Evolutionary conservation across 2,797 vertebrate genomes (phyloP).

Genomic region (Cyprinodon diabolis): DNA sequence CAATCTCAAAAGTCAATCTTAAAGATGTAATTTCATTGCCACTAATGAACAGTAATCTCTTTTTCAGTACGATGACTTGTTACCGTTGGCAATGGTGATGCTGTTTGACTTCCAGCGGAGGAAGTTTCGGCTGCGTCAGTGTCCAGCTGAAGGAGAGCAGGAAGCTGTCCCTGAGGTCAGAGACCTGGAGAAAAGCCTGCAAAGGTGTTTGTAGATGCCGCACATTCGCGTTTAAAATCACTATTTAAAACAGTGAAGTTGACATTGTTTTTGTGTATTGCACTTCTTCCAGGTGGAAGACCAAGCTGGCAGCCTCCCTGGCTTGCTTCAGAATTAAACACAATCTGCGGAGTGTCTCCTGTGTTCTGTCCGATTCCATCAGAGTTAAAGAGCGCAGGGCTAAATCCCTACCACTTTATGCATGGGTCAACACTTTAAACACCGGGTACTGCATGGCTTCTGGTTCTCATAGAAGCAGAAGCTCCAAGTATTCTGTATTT

Average conservation of each 20-base stretch:
- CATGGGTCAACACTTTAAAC: constrained; percentile 88
- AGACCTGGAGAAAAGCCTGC: constrained; percentile 83
- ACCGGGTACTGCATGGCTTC: constrained; percentile 65
- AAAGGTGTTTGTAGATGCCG: constrained; percentile 73
- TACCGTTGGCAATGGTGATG: constrained; percentile 92
- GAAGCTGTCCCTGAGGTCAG: constrained; percentile 81
- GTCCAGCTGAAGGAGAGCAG: constrained; percentile 58
- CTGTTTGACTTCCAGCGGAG: constrained; percentile 91
- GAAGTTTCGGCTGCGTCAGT: constrained; percentile 81
- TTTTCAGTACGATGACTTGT: constrained; percentile 84
- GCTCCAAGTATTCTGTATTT: not conserved
- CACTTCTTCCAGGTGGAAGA: constrained; percentile 81
- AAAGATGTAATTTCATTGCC: not conserved
- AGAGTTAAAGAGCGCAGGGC: constrained; percentile 83
- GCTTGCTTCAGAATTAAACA: constrained; percentile 90
- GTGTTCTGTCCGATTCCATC: constrained; percentile 83
- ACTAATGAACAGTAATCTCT: not conserved
- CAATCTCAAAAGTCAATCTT: not conserved
- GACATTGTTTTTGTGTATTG: not conserved
- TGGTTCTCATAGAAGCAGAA: not conserved
- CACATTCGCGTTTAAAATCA: not conserved
- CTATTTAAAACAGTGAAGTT: not conserved
- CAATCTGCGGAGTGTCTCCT: constrained; percentile 83
- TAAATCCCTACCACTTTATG: constrained; percentile 83
- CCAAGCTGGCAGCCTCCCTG: constrained; percentile 89